phyloP scores from a whole-genome alignment of 2,888 invertebrate genomes.

The Polyploca ridens region DNA sequence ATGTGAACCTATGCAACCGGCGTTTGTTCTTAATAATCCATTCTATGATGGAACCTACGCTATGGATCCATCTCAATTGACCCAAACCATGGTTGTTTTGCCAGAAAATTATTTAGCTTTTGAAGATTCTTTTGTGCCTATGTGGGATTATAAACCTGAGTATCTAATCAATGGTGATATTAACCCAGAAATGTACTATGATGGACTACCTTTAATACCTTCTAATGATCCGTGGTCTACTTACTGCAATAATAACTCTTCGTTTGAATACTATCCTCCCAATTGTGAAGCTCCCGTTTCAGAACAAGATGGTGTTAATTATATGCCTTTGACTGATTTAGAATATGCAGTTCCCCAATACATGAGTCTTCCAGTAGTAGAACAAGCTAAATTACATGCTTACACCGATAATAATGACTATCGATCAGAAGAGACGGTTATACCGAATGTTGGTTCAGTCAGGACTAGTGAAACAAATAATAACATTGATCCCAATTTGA shows the following conservation, averaged over 20 bases:
- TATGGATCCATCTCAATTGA: constrained; percentile 59
- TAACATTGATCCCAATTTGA: constrained; percentile 26
- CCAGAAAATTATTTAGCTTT: constrained; percentile 82
- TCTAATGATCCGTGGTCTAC: constrained; percentile 77
- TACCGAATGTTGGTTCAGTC: constrained; percentile 30
- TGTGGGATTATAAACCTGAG: constrained; percentile 75
- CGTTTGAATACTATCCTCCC: constrained; percentile 70
- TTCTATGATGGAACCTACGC: constrained; percentile 79
- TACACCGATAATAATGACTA: constrained; percentile 36
- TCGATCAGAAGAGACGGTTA: constrained; percentile 35
- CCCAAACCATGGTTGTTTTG: constrained; percentile 66
- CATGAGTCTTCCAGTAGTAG: constrained; percentile 70
- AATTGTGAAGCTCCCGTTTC: constrained; percentile 62
- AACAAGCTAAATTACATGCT: constrained; percentile 57
- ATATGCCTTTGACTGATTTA: constrained; percentile 75
- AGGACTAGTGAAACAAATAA: constrained; percentile 40
- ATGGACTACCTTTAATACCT: constrained; percentile 70
- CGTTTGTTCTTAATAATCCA: constrained; percentile 79
- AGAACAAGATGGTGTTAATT: constrained; percentile 63
- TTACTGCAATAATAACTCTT: constrained; percentile 63
- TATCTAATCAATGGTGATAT: constrained; percentile 57
- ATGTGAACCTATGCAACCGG: constrained; percentile 60
- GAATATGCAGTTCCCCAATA: constrained; percentile 77
- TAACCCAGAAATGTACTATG: constrained; percentile 67
- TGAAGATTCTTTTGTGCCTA: constrained; percentile 80